Conservation (phyloP, 2,797 vertebrate genomes). For the Ibycter americanus region DNA sequence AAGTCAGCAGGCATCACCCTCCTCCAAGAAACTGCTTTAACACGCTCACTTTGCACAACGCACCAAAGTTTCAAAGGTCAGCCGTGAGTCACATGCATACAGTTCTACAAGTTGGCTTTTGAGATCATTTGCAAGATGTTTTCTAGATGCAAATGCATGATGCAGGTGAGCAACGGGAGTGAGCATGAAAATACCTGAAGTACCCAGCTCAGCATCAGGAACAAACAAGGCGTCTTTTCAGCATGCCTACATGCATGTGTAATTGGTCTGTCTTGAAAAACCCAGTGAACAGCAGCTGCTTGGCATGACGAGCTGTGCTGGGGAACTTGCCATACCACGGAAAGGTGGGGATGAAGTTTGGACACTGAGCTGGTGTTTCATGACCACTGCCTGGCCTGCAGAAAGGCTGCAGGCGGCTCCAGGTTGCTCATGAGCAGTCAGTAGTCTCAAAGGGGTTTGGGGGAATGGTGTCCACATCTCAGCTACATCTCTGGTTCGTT, state of each 20-base stretch:
- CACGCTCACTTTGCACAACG: background rate
- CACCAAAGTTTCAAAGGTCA: background rate
- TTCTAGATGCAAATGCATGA: background rate
- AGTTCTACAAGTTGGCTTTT: background rate
- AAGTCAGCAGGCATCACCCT: background rate
- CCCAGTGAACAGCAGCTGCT: rapidly evolving
- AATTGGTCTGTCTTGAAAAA: background rate
- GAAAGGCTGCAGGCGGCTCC: background rate
- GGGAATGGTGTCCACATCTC: background rate
- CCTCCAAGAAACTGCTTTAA: background rate
- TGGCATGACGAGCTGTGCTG: rapidly evolving
- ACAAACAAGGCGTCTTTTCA: background rate
- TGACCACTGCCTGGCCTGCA: background rate
- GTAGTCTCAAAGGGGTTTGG: background rate
- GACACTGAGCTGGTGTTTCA: background rate
- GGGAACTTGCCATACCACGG: too few species aligned
- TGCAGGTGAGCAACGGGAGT: background rate
- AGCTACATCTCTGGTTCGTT: background rate
- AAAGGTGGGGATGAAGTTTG: background rate
- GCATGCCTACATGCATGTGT: rapidly evolving
- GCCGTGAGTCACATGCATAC: rapidly evolving
- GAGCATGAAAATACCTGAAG: background rate
- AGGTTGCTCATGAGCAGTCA: background rate
- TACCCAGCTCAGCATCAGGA: background rate
- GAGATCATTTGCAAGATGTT: background rate